Percentiles rank a stretch among this genome's conserved stretches.
phyloP scores from a whole-genome alignment of 2,888 invertebrate genomes.

The Oligia strigilis region DNA sequence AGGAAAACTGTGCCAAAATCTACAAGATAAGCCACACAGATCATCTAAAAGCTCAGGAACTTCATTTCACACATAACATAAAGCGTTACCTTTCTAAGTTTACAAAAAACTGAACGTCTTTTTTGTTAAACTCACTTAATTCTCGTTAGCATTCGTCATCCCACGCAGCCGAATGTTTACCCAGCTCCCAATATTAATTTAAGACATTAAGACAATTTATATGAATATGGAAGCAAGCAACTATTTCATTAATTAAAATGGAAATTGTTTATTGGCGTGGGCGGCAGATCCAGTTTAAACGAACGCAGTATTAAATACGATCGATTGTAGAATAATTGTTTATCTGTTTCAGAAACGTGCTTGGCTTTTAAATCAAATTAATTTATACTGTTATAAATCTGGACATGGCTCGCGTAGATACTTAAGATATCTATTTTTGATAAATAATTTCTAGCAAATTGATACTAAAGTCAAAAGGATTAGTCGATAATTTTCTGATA shows the following conservation, averaged over 20 bases:
- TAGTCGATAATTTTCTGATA: slow-evolving; percentile 41
- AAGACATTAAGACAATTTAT: slow-evolving; percentile 69
- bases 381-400: slow-evolving; percentile 58
- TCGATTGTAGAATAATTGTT: slow-evolving; percentile 74
- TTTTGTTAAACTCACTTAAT: slow-evolving; percentile 43
- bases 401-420: slow-evolving; percentile 39
- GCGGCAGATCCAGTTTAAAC: slow-evolving; percentile 78
- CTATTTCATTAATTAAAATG: slow-evolving; percentile 81
- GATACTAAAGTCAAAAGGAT: slow-evolving; percentile 48
- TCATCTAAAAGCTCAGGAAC: slow-evolving; percentile 4
- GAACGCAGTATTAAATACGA: slow-evolving; percentile 73
- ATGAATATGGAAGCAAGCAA: slow-evolving; percentile 72
- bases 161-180: slow-evolving; percentile 60
- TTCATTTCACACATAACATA: slow-evolving; percentile 19
- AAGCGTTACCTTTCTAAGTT: slow-evolving; percentile 29
- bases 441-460: slow-evolving; percentile 51
- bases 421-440: slow-evolving; percentile 54
- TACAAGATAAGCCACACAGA: not conserved
- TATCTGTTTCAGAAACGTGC: slow-evolving; percentile 70
- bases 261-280: slow-evolving; percentile 80
- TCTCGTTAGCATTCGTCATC: slow-evolving; percentile 55
- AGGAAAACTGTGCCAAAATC: slow-evolving; percentile 7
- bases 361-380: slow-evolving; percentile 69
- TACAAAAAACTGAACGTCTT: slow-evolving; percentile 42
- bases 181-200: slow-evolving; percentile 69